Evolutionary conservation across 2,888 invertebrate species (phyloP).

Genomic region (Nomada lathburiana): DNA sequence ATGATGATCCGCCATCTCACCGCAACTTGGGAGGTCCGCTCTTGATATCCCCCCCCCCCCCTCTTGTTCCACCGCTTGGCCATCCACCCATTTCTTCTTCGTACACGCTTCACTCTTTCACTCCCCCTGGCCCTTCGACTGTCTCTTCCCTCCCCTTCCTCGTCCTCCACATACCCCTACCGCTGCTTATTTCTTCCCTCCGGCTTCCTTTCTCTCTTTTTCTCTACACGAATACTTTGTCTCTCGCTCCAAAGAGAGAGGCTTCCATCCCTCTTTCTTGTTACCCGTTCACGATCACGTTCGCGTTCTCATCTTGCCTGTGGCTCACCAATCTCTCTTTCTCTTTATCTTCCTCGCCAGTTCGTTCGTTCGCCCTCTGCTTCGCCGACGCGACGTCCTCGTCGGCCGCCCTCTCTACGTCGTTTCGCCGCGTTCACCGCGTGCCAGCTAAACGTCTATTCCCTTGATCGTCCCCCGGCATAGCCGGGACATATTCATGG

Average conservation of each 20-base stretch:
- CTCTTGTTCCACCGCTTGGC: constrained; percentile 67
- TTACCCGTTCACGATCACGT: constrained; percentile 53
- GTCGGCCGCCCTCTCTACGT: not conserved
- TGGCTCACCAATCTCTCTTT: constrained; percentile 46
- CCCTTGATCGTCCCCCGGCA: constrained; percentile 66
- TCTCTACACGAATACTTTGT: constrained; percentile 51
- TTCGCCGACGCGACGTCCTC: not conserved
- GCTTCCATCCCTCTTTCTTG: constrained; percentile 33
- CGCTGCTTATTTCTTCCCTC: constrained; percentile 59
- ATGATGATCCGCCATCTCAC: constrained; percentile 84
- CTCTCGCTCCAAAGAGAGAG: constrained; percentile 28
- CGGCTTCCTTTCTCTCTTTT: constrained; percentile 43
- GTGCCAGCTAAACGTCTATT: constrained; percentile 75
- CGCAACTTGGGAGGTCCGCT: constrained; percentile 85
- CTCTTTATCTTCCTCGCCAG: constrained; percentile 38
- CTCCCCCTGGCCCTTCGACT: constrained; percentile 46
- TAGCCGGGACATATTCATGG: constrained; percentile 72
- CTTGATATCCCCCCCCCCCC: constrained; percentile 82
- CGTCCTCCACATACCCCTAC: constrained; percentile 57
- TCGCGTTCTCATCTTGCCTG: constrained; percentile 18
- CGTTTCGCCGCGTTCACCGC: constrained; percentile 52
- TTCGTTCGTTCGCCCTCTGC: constrained; percentile 47
- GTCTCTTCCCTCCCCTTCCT: constrained; percentile 64
- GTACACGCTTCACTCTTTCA: constrained; percentile 77
- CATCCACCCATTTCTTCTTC: constrained; percentile 79